Evolutionary conservation across 2,888 invertebrate genomes (phyloP), one percentile per base, ranked within the genome.

Genomic region (Ethmia dodecea): DNA sequence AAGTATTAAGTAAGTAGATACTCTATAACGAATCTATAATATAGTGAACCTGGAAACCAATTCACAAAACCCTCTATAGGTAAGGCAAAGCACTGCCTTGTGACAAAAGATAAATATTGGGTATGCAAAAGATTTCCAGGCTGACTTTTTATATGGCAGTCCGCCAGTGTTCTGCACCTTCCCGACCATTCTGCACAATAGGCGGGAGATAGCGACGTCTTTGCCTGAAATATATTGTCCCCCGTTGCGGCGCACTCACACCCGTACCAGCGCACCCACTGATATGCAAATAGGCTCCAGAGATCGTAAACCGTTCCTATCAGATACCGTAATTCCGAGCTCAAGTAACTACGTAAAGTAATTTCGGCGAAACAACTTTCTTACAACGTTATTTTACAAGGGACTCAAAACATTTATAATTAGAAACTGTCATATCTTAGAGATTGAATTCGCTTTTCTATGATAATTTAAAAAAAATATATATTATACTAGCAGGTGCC

Each of bases 261-360:
- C 64, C 63, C 65, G 60, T 65, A 60, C 67, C 60, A 60, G 56
- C 33, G 31, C 38, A 28, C 37, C 50, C 57, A 57, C 77, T 74
- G 78, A 79, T 80, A 81, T 81, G 80, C 77, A 81, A 81, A 81
- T 80, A 63, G 56, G 67, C 69, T 61, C 70, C 60, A 62, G 55
- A 73, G 68, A 79, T 78, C 74, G 75, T 79, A 79, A 80, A 79
- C 71, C 71, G 70, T 74, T 72, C 71, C 61, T 67, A 80, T 77
- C 79, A 63, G 79, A 80, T 78, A 76, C 66, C 55, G 58, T 67
- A 71, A 74, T 78, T 75, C 60, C 56, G 66, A 63, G 60, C 62
- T 60, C 64, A 69, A 65, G 56, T 67, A 66, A 51, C 48, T 49
- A 59, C 47, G 59, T 60, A 44, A 45, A 49, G 45, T 55, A 53